These are phyloP conservation scores for Tarsius wallacei DNA, from an alignment of 2,797 vertebrate genomes.

Conservation along the genomic window DNA sequence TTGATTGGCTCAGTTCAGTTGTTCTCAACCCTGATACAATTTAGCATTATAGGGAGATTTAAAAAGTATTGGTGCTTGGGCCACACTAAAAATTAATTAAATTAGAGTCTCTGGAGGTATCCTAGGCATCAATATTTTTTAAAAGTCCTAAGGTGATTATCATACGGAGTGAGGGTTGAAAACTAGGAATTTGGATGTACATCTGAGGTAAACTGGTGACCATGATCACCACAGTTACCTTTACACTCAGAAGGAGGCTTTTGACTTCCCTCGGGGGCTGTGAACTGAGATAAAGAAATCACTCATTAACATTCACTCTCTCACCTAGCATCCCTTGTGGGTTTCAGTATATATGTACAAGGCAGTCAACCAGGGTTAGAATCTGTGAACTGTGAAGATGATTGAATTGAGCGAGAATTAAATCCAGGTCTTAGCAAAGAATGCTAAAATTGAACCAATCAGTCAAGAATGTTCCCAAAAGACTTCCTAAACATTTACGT, in stretches of 20 bases:
- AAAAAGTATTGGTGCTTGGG: not conserved
- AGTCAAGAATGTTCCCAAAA: constrained; percentile 32
- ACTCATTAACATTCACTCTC: not conserved
- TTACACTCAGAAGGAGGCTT: not conserved
- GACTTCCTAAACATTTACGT: not conserved
- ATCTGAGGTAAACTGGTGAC: not conserved
- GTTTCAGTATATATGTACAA: not conserved
- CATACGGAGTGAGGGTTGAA: not conserved
- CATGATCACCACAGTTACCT: not conserved
- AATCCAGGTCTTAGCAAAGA: constrained; percentile 62
- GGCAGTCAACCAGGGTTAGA: constrained; percentile 12
- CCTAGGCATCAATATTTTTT: not conserved
- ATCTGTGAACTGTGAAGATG: constrained; percentile 58
- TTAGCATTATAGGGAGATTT: not conserved
- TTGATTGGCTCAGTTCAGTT: not conserved
- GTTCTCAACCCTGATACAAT: not conserved
- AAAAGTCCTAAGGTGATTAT: not conserved
- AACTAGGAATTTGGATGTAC: not conserved
- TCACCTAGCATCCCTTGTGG: constrained; percentile 16
- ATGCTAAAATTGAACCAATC: constrained; percentile 57
- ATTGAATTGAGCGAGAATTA: constrained; percentile 61
- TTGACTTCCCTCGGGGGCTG: not conserved
- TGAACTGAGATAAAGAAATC: not conserved
- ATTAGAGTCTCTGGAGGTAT: not conserved
- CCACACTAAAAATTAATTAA: not conserved